Conservation (phyloP, 92 coral and sea anemone species). For the Pocillopora grandis region DNA sequence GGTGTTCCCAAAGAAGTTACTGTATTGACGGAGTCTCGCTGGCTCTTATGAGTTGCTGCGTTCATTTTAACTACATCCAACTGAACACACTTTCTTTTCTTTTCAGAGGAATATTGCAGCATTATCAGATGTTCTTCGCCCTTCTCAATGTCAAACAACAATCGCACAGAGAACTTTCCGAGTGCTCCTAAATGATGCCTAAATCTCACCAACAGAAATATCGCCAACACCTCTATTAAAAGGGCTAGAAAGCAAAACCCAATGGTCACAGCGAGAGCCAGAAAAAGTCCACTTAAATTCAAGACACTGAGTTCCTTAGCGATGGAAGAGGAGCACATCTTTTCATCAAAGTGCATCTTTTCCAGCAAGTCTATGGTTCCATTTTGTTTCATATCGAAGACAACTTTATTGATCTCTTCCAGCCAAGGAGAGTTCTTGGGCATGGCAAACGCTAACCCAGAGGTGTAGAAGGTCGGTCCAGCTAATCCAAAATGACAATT, state of each 20-base stretch:
- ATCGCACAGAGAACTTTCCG: conserved; percentile 37
- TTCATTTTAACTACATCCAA: conserved; percentile 2
- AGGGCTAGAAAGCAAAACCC: conserved; percentile 58
- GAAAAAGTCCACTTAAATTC: conserved; percentile 70
- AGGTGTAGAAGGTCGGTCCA: conserved; percentile 51
- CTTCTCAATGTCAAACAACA: conserved; percentile 37
- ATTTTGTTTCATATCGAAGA: conserved; percentile 62
- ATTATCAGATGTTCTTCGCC: conserved; percentile 33
- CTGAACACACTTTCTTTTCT: conserved; percentile 4
- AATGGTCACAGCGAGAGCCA: conserved; percentile 43
- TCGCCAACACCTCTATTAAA: conserved; percentile 34
- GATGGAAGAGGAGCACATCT: conserved; percentile 10
- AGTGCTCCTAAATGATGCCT: conserved; percentile 29
- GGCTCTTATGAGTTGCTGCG: neutral
- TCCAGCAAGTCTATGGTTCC: conserved; percentile 45
- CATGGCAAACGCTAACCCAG: conserved; percentile 67
- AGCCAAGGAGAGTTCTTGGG: conserved; percentile 72
- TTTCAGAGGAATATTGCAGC: conserved; percentile 3
- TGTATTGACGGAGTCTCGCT: neutral
- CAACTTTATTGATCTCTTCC: conserved; percentile 49
- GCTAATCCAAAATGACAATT: conserved; percentile 49
- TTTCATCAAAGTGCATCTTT: conserved; percentile 46
- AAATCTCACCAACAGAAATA: conserved; percentile 31
- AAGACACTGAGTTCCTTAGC: conserved; percentile 34
- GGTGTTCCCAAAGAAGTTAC: neutral